phyloP scores from a whole-genome alignment of 2,888 invertebrate species.

The Hydrotaea diabolus region DNA sequence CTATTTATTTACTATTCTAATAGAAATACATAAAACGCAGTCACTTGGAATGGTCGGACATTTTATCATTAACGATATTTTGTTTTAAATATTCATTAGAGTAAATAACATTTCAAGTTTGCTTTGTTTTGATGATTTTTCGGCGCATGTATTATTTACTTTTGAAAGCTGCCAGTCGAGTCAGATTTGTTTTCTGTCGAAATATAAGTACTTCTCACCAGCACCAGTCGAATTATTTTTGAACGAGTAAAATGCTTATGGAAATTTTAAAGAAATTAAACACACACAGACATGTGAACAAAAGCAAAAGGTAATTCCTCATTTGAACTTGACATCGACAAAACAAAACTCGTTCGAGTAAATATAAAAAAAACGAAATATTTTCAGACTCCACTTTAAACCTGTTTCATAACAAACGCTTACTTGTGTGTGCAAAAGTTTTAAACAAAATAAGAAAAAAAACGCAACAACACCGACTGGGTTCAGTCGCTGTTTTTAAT shows the following conservation, averaged over 20 bases:
- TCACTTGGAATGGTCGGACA: no score
- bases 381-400: background rate
- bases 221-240: background rate
- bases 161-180: no score
- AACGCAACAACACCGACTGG: background rate
- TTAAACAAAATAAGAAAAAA: background rate
- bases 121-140: no score
- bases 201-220: no score
- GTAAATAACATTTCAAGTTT: no score
- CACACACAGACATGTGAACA: constrained; percentile 4
- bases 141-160: no score
- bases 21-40: no score
- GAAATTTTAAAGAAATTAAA: background rate
- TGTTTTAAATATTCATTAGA: no score
- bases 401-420: background rate
- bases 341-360: background rate
- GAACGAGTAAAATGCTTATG: background rate
- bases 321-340: constrained; percentile 33
- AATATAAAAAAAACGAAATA: background rate
- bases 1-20: no score
- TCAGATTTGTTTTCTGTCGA: no score
- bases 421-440: background rate
- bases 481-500: background rate
- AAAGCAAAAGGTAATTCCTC: background rate
- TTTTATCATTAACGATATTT: no score